Evolutionary conservation across 2,888 invertebrate species (phyloP), one percentile per base, ranked within the genome.

Genomic region (Syritta pipiens): DNA sequence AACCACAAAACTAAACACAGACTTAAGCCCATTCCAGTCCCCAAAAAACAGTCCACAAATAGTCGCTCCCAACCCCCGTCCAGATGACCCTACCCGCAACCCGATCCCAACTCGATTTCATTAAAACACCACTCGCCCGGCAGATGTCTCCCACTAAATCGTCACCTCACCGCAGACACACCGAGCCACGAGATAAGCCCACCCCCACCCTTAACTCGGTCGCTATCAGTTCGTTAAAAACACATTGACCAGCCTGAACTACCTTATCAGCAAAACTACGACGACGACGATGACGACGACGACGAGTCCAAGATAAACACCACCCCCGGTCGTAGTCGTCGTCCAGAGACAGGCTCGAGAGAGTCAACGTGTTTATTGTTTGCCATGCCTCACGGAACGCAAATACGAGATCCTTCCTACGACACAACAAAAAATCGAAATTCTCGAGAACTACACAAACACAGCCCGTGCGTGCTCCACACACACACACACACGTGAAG

Each of bases 191-290:
- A 28, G 46, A 71, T 65, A 65, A 65, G 53, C 53, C 12, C 32
- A 24, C 19, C 59, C 17, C 9, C 37, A 4, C 37, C n/a, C 3
- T 6, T 17, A 9, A 2, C 17, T 17, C 37, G n/a, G n/a, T 60
- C 55, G 59, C 53, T 65, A 65, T 77, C 77, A 71, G 71, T 68
- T 75, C 68, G 68, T 75, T 75, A 75, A 68, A 75, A 75, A 60
- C 68, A 75, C 68, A 75, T 72, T 65, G 77, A 72, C 69, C 76
- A 59, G 53, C 65, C 53, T 51, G 35, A 51, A 49, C 65, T 65
- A 28, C 65, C 77, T 77, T 77, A 77, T 77, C 77, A 65, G 72
- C 30, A 35, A 48, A 49, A 26, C 32, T 44, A 65, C 53, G 46
- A 69, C 30, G 49, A 46, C 60, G 24, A 14, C 9, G 28, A 28